Evolutionary conservation across 2,888 invertebrate species (phyloP).

Genomic region (Malthinus flaveolus): DNA sequence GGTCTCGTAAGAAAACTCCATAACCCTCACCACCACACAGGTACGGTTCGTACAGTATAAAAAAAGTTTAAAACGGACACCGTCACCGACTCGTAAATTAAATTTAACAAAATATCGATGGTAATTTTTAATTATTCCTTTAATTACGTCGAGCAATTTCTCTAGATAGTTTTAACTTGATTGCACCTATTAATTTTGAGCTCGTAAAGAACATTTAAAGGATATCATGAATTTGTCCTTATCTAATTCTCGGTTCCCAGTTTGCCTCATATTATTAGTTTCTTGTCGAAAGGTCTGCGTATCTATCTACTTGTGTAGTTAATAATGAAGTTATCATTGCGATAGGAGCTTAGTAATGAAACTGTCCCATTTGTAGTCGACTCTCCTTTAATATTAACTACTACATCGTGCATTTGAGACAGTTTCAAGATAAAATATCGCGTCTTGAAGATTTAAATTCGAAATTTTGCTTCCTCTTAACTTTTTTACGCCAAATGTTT

Average conservation of each 20-base stretch:
- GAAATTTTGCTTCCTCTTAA: too few species aligned
- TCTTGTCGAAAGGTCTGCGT: constrained; percentile 46
- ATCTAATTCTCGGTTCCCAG: constrained; percentile 17
- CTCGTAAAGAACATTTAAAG: constrained; percentile 4
- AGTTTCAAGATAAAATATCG: background rate
- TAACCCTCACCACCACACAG: too few species aligned
- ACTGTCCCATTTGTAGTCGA: constrained; percentile 46
- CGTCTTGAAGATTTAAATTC: too few species aligned
- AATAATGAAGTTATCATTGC: constrained; percentile 49
- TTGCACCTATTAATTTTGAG: background rate
- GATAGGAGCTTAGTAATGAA: constrained; percentile 47
- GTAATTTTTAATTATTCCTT: too few species aligned
- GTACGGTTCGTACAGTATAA: too few species aligned
- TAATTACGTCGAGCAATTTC: background rate
- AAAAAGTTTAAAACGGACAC: too few species aligned
- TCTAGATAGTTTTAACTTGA: background rate
- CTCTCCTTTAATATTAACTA: constrained; percentile 48
- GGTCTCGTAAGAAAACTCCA: too few species aligned
- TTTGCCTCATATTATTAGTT: constrained; percentile 36
- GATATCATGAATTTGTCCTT: constrained; percentile 13
- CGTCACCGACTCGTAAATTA: too few species aligned
- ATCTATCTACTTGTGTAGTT: constrained; percentile 46
- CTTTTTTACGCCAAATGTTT: too few species aligned
- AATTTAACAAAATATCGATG: too few species aligned
- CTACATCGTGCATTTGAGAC: constrained; percentile 44